Conservation (phyloP, 1,140 invertebrate genomes). For the Augochlora pura region DNA sequence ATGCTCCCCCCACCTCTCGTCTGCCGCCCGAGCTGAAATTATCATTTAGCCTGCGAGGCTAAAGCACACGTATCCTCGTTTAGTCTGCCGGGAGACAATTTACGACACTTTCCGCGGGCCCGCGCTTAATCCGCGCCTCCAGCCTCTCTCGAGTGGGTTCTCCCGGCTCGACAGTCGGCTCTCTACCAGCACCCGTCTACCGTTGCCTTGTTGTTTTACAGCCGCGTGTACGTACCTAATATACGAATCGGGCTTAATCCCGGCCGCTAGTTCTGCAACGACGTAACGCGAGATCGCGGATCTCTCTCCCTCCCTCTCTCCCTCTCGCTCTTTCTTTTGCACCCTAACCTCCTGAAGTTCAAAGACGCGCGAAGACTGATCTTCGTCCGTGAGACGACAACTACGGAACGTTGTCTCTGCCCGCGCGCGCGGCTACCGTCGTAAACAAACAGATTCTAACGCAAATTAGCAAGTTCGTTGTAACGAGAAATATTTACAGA, state of each 20-base stretch:
- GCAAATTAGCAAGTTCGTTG: constrained; percentile 29
- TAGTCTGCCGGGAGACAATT: constrained; percentile 65
- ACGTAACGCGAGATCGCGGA: constrained; percentile 13
- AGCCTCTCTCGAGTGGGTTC: neutral
- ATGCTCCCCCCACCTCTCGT: constrained; percentile 2
- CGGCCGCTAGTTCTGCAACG: neutral
- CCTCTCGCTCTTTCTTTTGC: neutral
- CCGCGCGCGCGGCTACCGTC: neutral
- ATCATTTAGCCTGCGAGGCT: constrained; percentile 65
- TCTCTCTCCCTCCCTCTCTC: neutral
- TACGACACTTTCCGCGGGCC: constrained; percentile 61
- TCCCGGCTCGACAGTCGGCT: neutral
- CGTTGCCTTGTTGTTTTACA: constrained; percentile 15
- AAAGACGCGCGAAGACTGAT: constrained; percentile 1
- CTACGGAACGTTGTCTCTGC: too few species aligned
- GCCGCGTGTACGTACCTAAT: constrained; percentile 11
- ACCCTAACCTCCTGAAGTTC: neutral
- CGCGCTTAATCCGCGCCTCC: constrained; percentile 43
- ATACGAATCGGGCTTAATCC: constrained; percentile 46
- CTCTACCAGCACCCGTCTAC: neutral
- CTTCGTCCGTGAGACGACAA: neutral
- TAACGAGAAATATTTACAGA: neutral
- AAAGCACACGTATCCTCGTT: constrained; percentile 58
- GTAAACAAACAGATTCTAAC: constrained; percentile 35
- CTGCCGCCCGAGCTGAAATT: constrained; percentile 59